Conservation (phyloP, 2,113 vertebrate species). For the pig (Sus scrofa) region DNA sequence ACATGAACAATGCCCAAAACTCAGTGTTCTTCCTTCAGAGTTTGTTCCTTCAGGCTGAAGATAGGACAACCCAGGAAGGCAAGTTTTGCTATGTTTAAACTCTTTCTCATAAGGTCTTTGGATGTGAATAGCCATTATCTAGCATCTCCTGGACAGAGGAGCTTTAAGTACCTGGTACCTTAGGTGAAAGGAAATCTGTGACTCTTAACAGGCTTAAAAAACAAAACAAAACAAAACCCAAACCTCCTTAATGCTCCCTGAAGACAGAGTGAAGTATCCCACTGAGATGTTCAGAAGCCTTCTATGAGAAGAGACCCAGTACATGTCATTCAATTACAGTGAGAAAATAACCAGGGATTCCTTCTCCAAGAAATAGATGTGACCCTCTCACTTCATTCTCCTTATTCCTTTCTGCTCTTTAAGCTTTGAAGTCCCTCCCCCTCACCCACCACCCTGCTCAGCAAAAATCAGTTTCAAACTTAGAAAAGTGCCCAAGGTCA, state of each 20-base stretch:
- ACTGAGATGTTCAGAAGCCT: background rate
- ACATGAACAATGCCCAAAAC: background rate
- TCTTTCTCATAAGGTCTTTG: slow-evolving; percentile 41
- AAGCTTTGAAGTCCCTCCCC: background rate
- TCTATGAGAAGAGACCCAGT: background rate
- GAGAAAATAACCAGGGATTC: slow-evolving; percentile 8
- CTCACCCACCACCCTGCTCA: background rate
- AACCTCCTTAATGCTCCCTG: slow-evolving; percentile 49
- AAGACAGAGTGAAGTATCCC: slow-evolving; percentile 65
- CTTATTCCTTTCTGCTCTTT: slow-evolving; percentile 20
- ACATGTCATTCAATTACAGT: background rate
- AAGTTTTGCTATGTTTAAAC: background rate
- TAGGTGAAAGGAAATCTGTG: slow-evolving; percentile 65
- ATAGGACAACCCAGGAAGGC: background rate
- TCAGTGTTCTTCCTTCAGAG: background rate
- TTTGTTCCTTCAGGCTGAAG: background rate
- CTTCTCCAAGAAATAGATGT: background rate
- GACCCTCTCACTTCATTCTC: slow-evolving; percentile 21
- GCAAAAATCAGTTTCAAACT: slow-evolving; percentile 49
- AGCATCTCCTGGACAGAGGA: slow-evolving; percentile 50
- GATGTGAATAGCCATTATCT: slow-evolving; percentile 55
- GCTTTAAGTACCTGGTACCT: slow-evolving; percentile 58
- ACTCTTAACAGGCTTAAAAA: slow-evolving; percentile 46
- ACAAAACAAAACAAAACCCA: slow-evolving; percentile 54
- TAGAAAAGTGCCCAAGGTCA: background rate